Conservation (phyloP, 2,888 invertebrate species). For the Pachliopta kotzebuea region DNA sequence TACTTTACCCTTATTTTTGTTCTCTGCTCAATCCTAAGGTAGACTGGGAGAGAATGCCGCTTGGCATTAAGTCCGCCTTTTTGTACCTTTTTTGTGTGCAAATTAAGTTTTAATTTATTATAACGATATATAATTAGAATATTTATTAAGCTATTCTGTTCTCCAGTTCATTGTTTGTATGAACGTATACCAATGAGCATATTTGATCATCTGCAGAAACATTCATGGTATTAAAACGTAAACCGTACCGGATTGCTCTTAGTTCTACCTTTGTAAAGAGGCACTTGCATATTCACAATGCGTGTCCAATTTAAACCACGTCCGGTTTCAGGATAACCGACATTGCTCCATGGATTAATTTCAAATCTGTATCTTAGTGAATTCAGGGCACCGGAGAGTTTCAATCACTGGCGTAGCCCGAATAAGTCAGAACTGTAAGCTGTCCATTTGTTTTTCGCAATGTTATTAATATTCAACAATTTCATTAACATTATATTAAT, state of each 20-base stretch:
- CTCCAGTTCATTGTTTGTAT: neutral
- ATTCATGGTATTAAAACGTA: neutral
- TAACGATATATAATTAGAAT: too few relatives aligned
- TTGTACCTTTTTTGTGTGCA: too few relatives aligned
- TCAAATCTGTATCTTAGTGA: conserved; percentile 23
- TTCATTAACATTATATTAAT: neutral
- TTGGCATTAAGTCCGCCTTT: too few relatives aligned
- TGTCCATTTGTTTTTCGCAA: neutral
- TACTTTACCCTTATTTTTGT: too few relatives aligned
- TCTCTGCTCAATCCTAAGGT: too few relatives aligned
- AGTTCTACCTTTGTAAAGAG: conserved; percentile 5
- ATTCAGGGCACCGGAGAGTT: conserved; percentile 12
- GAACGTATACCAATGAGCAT: neutral
- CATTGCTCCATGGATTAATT: conserved; percentile 23
- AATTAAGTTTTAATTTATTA: too few relatives aligned
- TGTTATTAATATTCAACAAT: neutral
- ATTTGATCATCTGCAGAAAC: neutral
- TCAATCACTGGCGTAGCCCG: conserved; percentile 13
- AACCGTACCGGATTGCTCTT: neutral
- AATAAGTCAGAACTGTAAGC: conserved; percentile 2
- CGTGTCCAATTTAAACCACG: conserved; percentile 22
- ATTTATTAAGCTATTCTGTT: too few relatives aligned
- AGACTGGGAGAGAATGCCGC: too few relatives aligned
- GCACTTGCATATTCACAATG: conserved; percentile 22
- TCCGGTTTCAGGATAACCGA: conserved; percentile 12